A percentile compares a stretch with the other conserved stretches of the same genome.
Evolutionary conservation across 1,140 invertebrate species (phyloP).

Genomic region (Diorhabda sublineata): DNA sequence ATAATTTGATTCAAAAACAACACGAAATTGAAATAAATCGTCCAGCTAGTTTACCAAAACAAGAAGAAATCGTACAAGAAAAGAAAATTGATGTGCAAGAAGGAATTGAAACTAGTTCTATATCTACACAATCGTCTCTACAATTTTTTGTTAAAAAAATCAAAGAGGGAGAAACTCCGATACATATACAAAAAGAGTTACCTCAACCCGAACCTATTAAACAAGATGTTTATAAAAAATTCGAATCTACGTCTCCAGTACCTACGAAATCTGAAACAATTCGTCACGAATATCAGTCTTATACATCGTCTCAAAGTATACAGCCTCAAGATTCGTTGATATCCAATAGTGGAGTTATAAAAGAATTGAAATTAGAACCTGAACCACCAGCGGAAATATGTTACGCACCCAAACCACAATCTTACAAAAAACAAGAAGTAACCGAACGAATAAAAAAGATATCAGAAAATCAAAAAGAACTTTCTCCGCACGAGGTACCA

Average conservation of each 20-base stretch:
- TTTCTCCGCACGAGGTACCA: constrained; percentile 58
- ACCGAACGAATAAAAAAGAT: constrained; percentile 56
- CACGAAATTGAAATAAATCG: constrained; percentile 31
- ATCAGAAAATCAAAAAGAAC: constrained; percentile 56
- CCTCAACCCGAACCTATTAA: constrained; percentile 34
- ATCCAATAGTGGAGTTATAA: constrained; percentile 25
- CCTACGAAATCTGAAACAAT: constrained; percentile 21
- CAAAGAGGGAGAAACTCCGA: constrained; percentile 37
- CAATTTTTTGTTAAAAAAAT: constrained; percentile 47
- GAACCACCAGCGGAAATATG: constrained; percentile 71
- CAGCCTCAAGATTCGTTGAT: constrained; percentile 29
- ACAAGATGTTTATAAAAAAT: constrained; percentile 43
- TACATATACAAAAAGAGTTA: constrained; percentile 35
- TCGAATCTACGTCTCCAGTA: constrained; percentile 31
- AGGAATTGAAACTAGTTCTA: constrained; percentile 45
- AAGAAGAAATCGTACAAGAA: constrained; percentile 34
- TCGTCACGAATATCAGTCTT: constrained; percentile 25
- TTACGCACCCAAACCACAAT: constrained; percentile 50
- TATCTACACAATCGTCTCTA: constrained; percentile 46
- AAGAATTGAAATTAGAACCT: constrained; percentile 58
- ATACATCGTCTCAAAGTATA: constrained; percentile 27
- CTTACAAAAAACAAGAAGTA: constrained; percentile 49
- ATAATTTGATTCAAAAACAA: constrained; percentile 26
- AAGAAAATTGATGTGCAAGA: constrained; percentile 36
- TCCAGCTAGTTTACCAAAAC: constrained; percentile 11